Evolutionary conservation across 2,113 vertebrate genomes (phyloP).

Genomic region (Petromus typicus): DNA sequence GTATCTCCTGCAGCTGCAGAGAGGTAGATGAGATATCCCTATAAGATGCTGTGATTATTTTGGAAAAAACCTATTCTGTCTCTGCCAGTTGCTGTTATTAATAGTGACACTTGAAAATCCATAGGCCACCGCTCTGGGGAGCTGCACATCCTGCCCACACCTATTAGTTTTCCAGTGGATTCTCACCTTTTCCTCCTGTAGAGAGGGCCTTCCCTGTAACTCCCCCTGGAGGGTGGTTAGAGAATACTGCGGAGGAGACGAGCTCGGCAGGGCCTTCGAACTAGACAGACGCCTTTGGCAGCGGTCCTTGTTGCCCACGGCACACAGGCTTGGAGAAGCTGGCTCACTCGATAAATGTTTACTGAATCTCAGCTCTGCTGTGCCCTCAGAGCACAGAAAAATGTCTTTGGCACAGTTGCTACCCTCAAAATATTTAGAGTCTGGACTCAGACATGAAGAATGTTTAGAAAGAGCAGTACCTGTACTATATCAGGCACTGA

Average conservation of each 20-base stretch:
- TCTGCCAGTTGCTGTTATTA: slow-evolving; percentile 70
- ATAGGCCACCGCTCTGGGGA: slow-evolving; percentile 54
- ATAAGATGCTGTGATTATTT: slow-evolving; percentile 45
- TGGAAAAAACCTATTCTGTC: slow-evolving; percentile 64
- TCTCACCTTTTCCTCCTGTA: slow-evolving; percentile 50
- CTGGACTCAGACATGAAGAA: slow-evolving; percentile 51
- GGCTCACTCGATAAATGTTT: slow-evolving; percentile 47
- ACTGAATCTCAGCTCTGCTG: slow-evolving; percentile 45
- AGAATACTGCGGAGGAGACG: neutral
- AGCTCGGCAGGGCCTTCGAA: neutral
- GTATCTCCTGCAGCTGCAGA: neutral
- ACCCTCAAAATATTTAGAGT: slow-evolving; percentile 63
- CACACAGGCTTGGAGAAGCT: neutral
- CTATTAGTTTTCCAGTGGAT: slow-evolving; percentile 57
- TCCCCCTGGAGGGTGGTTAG: neutral
- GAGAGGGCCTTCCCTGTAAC: neutral
- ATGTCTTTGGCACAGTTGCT: slow-evolving; percentile 44
- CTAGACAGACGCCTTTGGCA: neutral
- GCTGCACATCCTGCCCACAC: neutral
- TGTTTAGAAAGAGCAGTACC: slow-evolving; percentile 53
- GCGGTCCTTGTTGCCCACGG: neutral
- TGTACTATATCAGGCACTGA: slow-evolving; percentile 14
- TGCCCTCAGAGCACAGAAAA: neutral
- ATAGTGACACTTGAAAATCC: slow-evolving; percentile 64
- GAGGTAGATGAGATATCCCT: slow-evolving; percentile 24